These are phyloP conservation scores for Xyliphius kryptos DNA, from an alignment of 2,113 vertebrate genomes.

Conservation along the genomic window DNA sequence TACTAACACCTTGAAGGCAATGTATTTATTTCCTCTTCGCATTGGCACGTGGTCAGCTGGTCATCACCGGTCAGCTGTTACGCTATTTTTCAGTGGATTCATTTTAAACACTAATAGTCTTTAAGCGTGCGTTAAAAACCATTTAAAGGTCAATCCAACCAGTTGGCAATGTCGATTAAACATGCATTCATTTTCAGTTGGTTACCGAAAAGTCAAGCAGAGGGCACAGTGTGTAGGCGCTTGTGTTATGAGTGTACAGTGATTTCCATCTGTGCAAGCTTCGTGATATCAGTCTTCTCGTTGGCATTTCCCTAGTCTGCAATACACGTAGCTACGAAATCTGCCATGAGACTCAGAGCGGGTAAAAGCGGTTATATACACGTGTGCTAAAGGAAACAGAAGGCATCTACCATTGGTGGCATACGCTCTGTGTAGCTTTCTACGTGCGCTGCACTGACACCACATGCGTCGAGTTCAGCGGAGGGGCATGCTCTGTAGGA, in stretches of 20 bases:
- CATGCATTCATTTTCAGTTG: constrained; percentile 18
- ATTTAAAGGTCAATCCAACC: too few relatives aligned
- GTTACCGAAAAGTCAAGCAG: constrained; percentile 33
- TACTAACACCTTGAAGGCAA: too few relatives aligned
- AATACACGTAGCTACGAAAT: background rate
- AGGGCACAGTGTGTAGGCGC: constrained; percentile 34
- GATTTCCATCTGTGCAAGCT: constrained; percentile 25
- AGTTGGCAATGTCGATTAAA: too few relatives aligned
- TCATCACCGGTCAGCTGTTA: too few relatives aligned
- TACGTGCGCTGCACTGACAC: constrained; percentile 3
- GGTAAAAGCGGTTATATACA: too few relatives aligned
- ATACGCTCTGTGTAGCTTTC: background rate
- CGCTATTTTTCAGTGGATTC: too few relatives aligned
- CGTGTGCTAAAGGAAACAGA: too few relatives aligned
- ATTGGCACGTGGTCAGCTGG: too few relatives aligned
- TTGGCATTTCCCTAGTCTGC: constrained; percentile 32
- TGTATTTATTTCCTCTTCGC: too few relatives aligned
- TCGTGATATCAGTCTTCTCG: constrained; percentile 26
- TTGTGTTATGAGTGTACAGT: constrained; percentile 34
- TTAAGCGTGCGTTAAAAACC: too few relatives aligned
- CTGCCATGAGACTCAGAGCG: constrained; percentile 11
- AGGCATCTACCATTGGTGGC: background rate
- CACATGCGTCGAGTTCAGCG: constrained; percentile 22
- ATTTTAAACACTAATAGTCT: too few relatives aligned
- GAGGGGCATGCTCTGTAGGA: constrained; percentile 34